A percentile compares a stretch with the other conserved stretches of the same genome.
phyloP scores from a whole-genome alignment of 2,113 vertebrate species.

The Eolophus roseicapilla region DNA sequence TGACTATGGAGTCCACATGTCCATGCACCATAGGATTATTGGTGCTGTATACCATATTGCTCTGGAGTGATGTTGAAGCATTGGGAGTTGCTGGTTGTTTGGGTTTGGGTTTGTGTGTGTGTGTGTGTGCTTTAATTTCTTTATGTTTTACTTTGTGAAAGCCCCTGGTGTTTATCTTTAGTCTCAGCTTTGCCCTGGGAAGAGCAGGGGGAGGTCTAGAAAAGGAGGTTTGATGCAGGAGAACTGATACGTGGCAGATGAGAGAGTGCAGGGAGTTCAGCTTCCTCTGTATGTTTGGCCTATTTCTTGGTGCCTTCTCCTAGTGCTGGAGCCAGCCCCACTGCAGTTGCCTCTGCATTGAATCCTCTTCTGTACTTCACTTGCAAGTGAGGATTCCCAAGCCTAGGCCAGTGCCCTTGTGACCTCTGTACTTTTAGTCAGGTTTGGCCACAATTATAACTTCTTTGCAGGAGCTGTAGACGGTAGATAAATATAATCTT shows the following conservation, averaged over 20 bases:
- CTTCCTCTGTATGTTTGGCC: neutral
- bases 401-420: neutral
- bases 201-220: neutral
- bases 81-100: accelerated
- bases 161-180: neutral
- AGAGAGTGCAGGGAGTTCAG: too few relatives aligned
- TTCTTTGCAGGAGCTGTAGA: neutral
- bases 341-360: neutral
- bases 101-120: neutral
- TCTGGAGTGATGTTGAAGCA: neutral
- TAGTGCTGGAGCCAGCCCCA: neutral
- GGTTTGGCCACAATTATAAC: neutral
- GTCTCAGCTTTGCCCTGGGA: neutral
- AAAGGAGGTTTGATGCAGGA: neutral
- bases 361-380: neutral
- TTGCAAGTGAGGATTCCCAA: neutral
- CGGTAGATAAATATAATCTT: neutral
- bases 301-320: neutral
- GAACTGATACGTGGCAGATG: neutral
- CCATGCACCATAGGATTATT: neutral
- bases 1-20: neutral
- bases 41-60: neutral
- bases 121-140: neutral
- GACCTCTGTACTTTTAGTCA: neutral
- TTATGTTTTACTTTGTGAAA: neutral